phyloP scores from a whole-genome alignment of 2,888 invertebrate species.

The Eurois occulta region DNA sequence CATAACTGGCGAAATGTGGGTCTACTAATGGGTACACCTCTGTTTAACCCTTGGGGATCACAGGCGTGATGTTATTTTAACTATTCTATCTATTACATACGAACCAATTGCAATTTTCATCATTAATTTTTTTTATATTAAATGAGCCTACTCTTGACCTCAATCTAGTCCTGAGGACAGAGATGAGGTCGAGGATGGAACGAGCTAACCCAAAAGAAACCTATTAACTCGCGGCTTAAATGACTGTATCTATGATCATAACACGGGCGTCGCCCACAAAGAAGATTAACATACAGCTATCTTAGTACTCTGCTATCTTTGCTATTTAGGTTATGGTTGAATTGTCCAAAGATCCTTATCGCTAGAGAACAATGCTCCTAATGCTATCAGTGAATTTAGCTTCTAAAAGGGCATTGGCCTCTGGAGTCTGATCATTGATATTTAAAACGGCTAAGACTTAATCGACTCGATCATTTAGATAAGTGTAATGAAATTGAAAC shows the following conservation, averaged over 20 bases:
- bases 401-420: neutral
- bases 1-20: neutral
- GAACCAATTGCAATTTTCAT: neutral
- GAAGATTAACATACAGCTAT: neutral
- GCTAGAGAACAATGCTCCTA: neutral
- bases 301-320: neutral
- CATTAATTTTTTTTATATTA: too few relatives aligned
- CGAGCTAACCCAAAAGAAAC: too few relatives aligned
- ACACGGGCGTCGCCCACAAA: neutral
- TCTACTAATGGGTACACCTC: neutral
- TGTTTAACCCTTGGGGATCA: neutral
- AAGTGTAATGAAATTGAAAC: neutral
- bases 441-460: neutral
- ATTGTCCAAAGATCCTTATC: neutral
- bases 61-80: neutral
- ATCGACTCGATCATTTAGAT: neutral
- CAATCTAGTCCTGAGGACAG: too few relatives aligned
- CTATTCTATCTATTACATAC: neutral
- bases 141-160: too few relatives aligned
- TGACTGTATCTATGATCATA: neutral
- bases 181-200: too few relatives aligned
- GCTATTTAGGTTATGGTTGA: constrained; percentile 2
- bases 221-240: too few relatives aligned
- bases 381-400: neutral
- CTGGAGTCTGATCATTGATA: neutral